Percentiles rank a stretch among this genome's conserved stretches.
Evolutionary conservation across 2,888 invertebrate species (phyloP).

Genomic region (Machimus atricapillus): DNA sequence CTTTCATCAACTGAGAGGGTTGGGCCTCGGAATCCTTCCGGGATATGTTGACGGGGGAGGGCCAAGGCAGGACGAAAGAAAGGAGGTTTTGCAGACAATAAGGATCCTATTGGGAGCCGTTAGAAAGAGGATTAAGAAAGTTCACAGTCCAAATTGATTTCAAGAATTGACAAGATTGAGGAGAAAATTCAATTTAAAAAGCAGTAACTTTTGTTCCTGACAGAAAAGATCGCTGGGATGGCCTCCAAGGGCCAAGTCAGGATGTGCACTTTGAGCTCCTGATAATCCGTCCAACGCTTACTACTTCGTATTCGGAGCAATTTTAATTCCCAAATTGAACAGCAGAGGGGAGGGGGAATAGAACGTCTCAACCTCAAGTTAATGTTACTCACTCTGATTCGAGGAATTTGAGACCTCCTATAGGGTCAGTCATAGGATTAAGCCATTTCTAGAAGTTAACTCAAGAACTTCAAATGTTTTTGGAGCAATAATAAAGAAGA

Average conservation of each 20-base stretch:
- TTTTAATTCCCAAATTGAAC: constrained; percentile 6
- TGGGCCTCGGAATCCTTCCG: background rate
- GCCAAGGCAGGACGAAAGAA: background rate
- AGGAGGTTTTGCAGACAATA: constrained; percentile 25
- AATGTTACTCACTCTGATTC: background rate
- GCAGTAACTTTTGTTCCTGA: constrained; percentile 37
- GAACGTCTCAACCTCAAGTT: background rate
- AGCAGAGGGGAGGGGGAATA: no score
- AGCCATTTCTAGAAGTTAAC: background rate
- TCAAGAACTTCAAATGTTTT: background rate
- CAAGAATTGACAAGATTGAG: constrained; percentile 40
- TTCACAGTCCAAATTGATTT: constrained; percentile 37
- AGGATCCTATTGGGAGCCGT: constrained; percentile 35
- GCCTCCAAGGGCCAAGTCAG: constrained; percentile 13
- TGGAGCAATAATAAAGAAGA: background rate
- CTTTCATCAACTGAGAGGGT: constrained; percentile 39
- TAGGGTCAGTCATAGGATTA: background rate
- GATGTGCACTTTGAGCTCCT: background rate
- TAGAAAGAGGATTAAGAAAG: constrained; percentile 37
- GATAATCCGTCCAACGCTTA: background rate
- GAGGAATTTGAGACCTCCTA: background rate
- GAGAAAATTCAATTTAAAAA: constrained; percentile 40
- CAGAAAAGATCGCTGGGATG: constrained; percentile 6
- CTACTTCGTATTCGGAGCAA: background rate
- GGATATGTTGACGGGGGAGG: background rate